phyloP scores from a whole-genome alignment of 2,888 invertebrate species.

The Drosophila macrothrix region DNA sequence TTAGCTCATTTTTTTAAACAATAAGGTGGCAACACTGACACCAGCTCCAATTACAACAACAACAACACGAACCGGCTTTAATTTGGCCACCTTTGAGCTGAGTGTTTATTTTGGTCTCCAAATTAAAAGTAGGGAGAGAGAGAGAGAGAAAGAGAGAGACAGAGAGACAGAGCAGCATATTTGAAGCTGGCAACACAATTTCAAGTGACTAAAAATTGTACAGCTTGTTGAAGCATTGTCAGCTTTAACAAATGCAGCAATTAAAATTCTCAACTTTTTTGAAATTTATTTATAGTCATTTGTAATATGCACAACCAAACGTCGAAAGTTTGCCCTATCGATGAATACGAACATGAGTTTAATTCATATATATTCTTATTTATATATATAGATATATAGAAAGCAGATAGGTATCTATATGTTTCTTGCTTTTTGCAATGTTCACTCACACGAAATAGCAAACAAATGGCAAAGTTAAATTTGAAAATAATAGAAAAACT shows the following conservation, averaged over 20 bases:
- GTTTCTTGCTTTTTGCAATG: slow-evolving; percentile 29
- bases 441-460: slow-evolving; percentile 68
- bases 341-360: slow-evolving; percentile 45
- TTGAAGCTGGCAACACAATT: slow-evolving; percentile 20
- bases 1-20: slow-evolving; percentile 12
- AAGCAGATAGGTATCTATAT: slow-evolving; percentile 42
- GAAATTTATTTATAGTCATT: not conserved
- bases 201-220: slow-evolving; percentile 30
- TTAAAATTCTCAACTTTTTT: not conserved
- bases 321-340: slow-evolving; percentile 59
- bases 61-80: slow-evolving; percentile 65
- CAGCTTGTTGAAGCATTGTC: slow-evolving; percentile 12
- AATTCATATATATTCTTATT: slow-evolving; percentile 49
- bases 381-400: slow-evolving; percentile 47
- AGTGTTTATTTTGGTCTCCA: slow-evolving; percentile 62
- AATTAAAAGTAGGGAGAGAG: slow-evolving; percentile 19
- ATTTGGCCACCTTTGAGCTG: slow-evolving; percentile 71
- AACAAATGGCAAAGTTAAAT: slow-evolving; percentile 81
- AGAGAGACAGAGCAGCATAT: not conserved
- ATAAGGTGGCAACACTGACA: slow-evolving; percentile 78
- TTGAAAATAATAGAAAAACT: slow-evolving; percentile 83
- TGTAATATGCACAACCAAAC: not conserved
- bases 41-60: slow-evolving; percentile 45
- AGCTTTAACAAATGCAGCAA: slow-evolving; percentile 2
- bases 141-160: too few species aligned